Evolutionary conservation across 2,797 vertebrate genomes (phyloP), one percentile per base, ranked within the genome.

Genomic region (Sus cebifrons): DNA sequence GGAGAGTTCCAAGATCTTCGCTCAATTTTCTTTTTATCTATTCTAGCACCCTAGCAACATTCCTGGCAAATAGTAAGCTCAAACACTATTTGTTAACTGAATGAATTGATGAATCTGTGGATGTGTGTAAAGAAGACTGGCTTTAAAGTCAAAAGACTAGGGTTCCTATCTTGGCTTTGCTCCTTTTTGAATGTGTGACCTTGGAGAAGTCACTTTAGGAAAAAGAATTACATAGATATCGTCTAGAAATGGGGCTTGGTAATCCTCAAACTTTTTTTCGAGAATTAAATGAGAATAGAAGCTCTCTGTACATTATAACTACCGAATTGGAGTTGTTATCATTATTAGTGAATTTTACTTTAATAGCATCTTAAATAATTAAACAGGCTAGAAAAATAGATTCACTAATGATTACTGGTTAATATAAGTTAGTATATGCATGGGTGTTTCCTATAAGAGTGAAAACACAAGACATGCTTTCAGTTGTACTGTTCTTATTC

Each of bases 201-300:
- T 65, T 92, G 12, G 44, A 75, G 20, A 88, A 87, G 49, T 87
- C 36, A 86, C 18, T 92, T 95, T 60, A 79, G 52, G n/a, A 56
- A 94, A 84, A 73, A 89, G 67, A 92, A 92, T 86, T 81, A 68
- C 10, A 88, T 27, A 79, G 23, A 64, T 70, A 62, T 21, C 65
- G 32, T 75, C 73, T 89, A 32, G 87, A 83, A 93, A 58, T 5
- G 7, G 21, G 40, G 75, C 44, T 15, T 81, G 27, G 18, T 81
- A 85, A 95, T 64, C 81, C 74, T 86, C 52, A 75, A 82, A 4
- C 2, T 64, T 64, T 85, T 54, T 32, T 86, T 27, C 14, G 16
- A 82, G 21, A 67, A 82, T 84, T 88, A 90, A 95, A 73, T 77
- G 54, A 97, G 14, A 96, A 92, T 70, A 73, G 32, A 79, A 91